phyloP scores from a whole-genome alignment of 2,888 invertebrate genomes.

The Aleiodes testaceus region DNA sequence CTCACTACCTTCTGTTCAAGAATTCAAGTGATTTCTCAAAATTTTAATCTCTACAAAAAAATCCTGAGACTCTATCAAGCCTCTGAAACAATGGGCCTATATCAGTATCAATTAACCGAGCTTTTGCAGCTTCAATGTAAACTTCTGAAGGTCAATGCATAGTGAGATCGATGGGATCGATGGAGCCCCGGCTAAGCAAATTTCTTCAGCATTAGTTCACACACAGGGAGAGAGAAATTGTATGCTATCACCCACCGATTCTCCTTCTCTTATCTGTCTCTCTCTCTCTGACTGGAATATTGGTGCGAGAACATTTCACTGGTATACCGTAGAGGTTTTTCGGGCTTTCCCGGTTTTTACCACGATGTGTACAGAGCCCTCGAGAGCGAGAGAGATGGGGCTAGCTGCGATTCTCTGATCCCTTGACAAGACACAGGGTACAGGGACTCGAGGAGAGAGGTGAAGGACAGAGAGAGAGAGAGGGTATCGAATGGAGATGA shows the following conservation, averaged over 20 bases:
- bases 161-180: slow-evolving; percentile 27
- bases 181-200: slow-evolving; percentile 31
- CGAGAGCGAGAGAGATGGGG: neutral
- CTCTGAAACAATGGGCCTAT: no score
- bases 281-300: neutral
- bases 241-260: neutral
- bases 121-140: slow-evolving; percentile 9
- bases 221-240: slow-evolving; percentile 3
- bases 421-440: slow-evolving; percentile 27
- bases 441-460: slow-evolving; percentile 14
- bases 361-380: no score
- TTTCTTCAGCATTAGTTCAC: slow-evolving; percentile 22
- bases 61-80: neutral
- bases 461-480: slow-evolving; percentile 11
- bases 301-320: neutral
- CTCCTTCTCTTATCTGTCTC: neutral
- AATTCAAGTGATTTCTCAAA: neutral
- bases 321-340: slow-evolving; percentile 3
- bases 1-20: neutral
- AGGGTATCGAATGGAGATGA: slow-evolving; percentile 23
- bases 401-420: slow-evolving; percentile 47
- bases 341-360: slow-evolving; percentile 3
- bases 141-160: slow-evolving; percentile 30
- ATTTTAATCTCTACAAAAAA: neutral
- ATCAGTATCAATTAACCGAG: slow-evolving; percentile 4